Conservation (phyloP, 2,797 vertebrate species). For the Discoglossus pictus region DNA sequence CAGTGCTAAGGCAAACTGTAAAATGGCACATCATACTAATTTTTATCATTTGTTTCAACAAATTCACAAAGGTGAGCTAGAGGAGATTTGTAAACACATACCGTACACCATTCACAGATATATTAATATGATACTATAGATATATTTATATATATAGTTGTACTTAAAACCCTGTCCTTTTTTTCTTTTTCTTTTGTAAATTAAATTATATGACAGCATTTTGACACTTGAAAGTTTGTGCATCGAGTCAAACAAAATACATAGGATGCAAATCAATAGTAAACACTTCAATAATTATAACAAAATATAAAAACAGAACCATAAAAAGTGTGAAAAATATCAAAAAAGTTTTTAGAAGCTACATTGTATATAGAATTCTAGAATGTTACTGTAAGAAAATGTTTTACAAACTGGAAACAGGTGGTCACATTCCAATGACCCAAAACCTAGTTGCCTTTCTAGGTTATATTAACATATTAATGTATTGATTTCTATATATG, state of each 20-base stretch:
- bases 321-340: slow-evolving; percentile 69
- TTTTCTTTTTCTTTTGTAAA: slow-evolving; percentile 67
- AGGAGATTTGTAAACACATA: slow-evolving; percentile 74
- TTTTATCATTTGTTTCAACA: slow-evolving; percentile 69
- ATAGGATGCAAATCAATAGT: slow-evolving; percentile 59
- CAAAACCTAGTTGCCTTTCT: too few relatives aligned
- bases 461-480: too few relatives aligned
- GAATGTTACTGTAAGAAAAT: neutral
- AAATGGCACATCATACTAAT: slow-evolving; percentile 70
- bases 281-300: slow-evolving; percentile 54
- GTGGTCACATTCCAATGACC: too few relatives aligned
- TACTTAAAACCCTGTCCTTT: slow-evolving; percentile 68
- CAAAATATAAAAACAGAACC: slow-evolving; percentile 57
- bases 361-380: slow-evolving; percentile 20
- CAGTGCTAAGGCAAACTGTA: slow-evolving; percentile 70
- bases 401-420: too few relatives aligned
- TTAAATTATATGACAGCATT: slow-evolving; percentile 61
- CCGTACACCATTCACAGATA: slow-evolving; percentile 69
- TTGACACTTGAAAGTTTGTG: slow-evolving; percentile 52
- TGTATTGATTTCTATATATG: too few relatives aligned
- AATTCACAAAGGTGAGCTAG: slow-evolving; percentile 72
- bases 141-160: slow-evolving; percentile 12
- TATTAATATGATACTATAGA: slow-evolving; percentile 52
- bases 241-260: slow-evolving; percentile 55
- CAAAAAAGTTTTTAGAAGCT: slow-evolving; percentile 63